Base-by-base conservation (phyloP, 2,888 invertebrate species). In the Palloptera scutellata region DNA sequence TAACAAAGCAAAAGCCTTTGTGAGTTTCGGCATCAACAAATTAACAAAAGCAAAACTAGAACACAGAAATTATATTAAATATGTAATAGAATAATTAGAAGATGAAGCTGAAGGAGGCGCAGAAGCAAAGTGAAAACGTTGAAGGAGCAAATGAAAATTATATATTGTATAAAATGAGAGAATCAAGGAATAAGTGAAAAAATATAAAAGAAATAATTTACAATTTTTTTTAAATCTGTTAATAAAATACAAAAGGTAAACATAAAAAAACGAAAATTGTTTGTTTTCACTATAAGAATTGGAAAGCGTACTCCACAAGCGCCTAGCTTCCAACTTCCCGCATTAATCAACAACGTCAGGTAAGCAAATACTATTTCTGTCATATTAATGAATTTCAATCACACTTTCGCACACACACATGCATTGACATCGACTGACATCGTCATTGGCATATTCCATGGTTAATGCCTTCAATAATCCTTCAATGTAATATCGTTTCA, bases 221-320 rank as follows among this genome's bases (percentile, higher is more conserved):
- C 79, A 72, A 81, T 81, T 81, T 81, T 80, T 79, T 80, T 78
- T 76, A 75, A 82, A 79, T 81, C 82, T 81, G 82, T 81, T 81
- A 81, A 81, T 79, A 81, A 77, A 79, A 80, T 77, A 79, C 78
- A 70, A 55, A 74, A 69, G 71, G 71, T 42, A 67, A 67, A 58
- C 55, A 60, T 68, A 71, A 70, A 70, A 66, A 64, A 9, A 61
- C 30, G 3, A 30, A 30, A 30, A 30, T 6, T 30, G 30, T 30
- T 30, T 30, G 2, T 4, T 30, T 30, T 30, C 30, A 30, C 30
- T 30, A 4, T 30, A 6, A 6, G 30, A 30, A 30, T 6, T 30
- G 2, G 6, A 4, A 6, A 30, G 30, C 30, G 2, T 30, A 30
- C 30, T 4, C 30, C 30, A 30, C 2, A 30, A 30, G 30, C 30